A percentile compares a stretch with the other conserved stretches of the same genome.
Evolutionary conservation across 2,888 invertebrate species (phyloP).

Genomic region (Odontothrips loti): DNA sequence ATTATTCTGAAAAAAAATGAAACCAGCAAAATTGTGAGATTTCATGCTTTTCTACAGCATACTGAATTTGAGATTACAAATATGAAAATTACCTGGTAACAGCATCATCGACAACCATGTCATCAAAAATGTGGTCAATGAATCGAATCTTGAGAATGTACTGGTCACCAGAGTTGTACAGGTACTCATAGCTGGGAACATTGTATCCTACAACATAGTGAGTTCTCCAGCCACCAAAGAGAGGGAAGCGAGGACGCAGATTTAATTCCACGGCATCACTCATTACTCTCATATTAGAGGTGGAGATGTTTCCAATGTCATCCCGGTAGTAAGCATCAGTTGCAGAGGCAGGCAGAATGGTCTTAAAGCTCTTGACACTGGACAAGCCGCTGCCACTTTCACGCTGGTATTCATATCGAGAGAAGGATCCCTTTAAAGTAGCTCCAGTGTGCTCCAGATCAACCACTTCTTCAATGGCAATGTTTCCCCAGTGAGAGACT

Average conservation of each 20-base stretch:
- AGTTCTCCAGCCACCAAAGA: slow-evolving; percentile 99
- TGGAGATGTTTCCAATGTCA: slow-evolving; percentile 98
- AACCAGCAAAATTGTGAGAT: neutral
- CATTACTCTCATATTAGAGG: slow-evolving; percentile 82
- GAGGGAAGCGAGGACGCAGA: slow-evolving; percentile 91
- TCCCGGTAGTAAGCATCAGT: slow-evolving; percentile 96
- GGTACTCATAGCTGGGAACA: slow-evolving; percentile 94
- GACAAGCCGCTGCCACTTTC: slow-evolving; percentile 83
- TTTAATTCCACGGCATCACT: slow-evolving; percentile 94
- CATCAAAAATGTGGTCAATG: slow-evolving; percentile 95
- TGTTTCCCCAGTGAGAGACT: slow-evolving; percentile 98
- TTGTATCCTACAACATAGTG: slow-evolving; percentile 96
- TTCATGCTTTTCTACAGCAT: neutral
- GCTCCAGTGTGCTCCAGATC: slow-evolving; percentile 93
- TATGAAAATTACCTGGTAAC: slow-evolving; percentile 50
- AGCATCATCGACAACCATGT: slow-evolving; percentile 89
- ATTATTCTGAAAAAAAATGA: slow-evolving; percentile 60
- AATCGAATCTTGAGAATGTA: slow-evolving; percentile 87
- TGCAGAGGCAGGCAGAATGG: slow-evolving; percentile 72
- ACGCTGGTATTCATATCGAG: slow-evolving; percentile 94
- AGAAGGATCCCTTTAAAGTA: slow-evolving; percentile 87
- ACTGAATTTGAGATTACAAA: neutral
- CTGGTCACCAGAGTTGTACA: slow-evolving; percentile 68
- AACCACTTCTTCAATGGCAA: slow-evolving; percentile 92
- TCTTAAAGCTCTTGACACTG: slow-evolving; percentile 86